A percentile compares a stretch with the other conserved stretches of the same genome.
These are phyloP conservation scores for Syndactyla subalaris DNA, from an alignment of 2,797 vertebrate genomes.

Conservation along the genomic window DNA sequence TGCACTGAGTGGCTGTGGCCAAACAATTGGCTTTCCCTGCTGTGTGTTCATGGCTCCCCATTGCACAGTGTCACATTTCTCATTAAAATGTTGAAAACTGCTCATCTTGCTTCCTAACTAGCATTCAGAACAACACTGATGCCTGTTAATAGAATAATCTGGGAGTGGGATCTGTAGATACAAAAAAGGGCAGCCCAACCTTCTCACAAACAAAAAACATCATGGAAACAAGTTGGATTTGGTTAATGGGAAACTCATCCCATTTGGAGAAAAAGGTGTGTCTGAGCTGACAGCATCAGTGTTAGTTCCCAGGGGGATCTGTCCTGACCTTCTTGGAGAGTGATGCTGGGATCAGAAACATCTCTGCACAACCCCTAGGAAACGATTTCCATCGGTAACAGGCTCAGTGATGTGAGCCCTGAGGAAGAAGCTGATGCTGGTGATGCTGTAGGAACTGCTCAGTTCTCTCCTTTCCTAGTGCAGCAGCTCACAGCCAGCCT, in stretches of 20 bases:
- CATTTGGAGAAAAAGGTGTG: background rate
- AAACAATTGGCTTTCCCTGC: background rate
- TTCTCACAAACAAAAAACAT: background rate
- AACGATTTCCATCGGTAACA: accelerated
- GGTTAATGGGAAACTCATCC: background rate
- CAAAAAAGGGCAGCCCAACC: background rate
- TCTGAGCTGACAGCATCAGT: slow-evolving; percentile 45
- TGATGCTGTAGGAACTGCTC: background rate
- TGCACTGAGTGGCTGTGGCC: background rate
- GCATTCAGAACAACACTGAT: slow-evolving; percentile 51
- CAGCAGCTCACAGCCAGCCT: background rate
- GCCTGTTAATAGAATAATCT: background rate
- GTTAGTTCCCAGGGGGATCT: slow-evolving; percentile 21
- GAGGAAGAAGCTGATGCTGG: background rate
- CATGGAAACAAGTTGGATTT: background rate
- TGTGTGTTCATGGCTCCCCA: slow-evolving; percentile 28
- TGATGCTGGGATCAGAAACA: slow-evolving; percentile 55
- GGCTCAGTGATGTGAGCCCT: background rate
- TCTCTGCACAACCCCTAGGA: background rate
- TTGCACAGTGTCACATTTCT: slow-evolving; percentile 40
- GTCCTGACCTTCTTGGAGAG: slow-evolving; percentile 28
- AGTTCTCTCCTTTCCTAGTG: background rate
- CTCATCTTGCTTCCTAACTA: background rate
- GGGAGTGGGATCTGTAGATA: background rate
- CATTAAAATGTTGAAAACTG: slow-evolving; percentile 72